These are phyloP conservation scores for Myathropa florea DNA, from an alignment of 2,888 invertebrate species.

Conservation along the genomic window DNA sequence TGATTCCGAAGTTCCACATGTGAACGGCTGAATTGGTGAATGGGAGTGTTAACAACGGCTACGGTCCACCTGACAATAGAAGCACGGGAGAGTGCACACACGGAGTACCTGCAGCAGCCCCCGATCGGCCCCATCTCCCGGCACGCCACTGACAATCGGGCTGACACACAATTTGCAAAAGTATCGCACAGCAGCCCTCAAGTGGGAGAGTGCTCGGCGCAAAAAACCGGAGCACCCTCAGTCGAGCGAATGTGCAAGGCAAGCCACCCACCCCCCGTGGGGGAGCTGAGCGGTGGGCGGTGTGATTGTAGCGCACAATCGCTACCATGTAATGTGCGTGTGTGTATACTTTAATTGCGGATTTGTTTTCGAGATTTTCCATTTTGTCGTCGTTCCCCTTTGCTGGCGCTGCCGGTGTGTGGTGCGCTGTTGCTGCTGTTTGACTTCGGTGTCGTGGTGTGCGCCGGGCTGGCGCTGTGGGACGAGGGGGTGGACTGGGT, in stretches of 20 bases:
- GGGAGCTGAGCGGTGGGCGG: background rate
- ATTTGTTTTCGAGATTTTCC: slow-evolving; percentile 71
- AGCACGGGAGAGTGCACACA: slow-evolving; percentile 4
- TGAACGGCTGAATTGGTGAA: slow-evolving; percentile 5
- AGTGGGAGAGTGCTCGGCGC: slow-evolving; percentile 22
- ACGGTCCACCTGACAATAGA: slow-evolving; percentile 65
- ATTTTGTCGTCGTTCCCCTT: slow-evolving; percentile 46
- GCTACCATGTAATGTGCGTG: slow-evolving; percentile 64
- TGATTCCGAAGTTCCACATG: slow-evolving; percentile 69
- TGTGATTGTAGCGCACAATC: slow-evolving; percentile 36
- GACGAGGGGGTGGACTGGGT: background rate
- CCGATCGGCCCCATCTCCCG: background rate
- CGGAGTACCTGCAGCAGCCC: slow-evolving; percentile 23
- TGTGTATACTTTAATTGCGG: slow-evolving; percentile 68
- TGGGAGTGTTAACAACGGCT: slow-evolving; percentile 67
- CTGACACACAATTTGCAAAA: slow-evolving; percentile 64
- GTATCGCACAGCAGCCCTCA: slow-evolving; percentile 38
- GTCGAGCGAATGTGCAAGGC: background rate
- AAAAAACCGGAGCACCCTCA: slow-evolving; percentile 28
- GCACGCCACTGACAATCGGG: slow-evolving; percentile 1
- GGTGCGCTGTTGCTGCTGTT: slow-evolving; percentile 50
- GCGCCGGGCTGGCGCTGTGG: slow-evolving; percentile 2
- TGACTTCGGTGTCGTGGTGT: slow-evolving; percentile 50
- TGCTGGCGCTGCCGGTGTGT: slow-evolving; percentile 33
- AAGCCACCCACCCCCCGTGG: background rate